Percentiles rank a stretch among this genome's conserved stretches.
Evolutionary conservation across 1,140 invertebrate genomes (phyloP).

Genomic region (Homalodisca vitripennis): DNA sequence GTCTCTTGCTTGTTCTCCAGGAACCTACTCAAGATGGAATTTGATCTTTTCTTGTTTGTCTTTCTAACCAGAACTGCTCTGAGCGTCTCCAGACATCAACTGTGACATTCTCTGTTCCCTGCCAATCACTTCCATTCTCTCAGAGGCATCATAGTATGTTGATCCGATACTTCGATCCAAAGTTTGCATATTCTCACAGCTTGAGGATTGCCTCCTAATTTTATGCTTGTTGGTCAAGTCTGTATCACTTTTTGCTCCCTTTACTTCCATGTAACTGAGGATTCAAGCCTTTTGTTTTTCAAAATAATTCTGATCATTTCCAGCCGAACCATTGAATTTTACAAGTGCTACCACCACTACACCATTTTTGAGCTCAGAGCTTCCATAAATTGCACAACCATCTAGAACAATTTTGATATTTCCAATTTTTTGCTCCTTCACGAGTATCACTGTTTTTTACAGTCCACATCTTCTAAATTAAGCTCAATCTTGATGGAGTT

Average conservation of each 20-base stretch:
- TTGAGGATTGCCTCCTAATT: slow-evolving; percentile 1
- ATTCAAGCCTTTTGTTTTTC: neutral
- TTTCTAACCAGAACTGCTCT: neutral
- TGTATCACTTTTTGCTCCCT: slow-evolving; percentile 29
- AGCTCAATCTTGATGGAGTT: slow-evolving; percentile 7
- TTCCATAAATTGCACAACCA: slow-evolving; percentile 12
- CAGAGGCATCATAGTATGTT: neutral
- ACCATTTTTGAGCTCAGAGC: neutral
- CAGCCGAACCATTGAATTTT: too few species aligned
- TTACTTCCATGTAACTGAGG: slow-evolving; percentile 8
- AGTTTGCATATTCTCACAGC: slow-evolving; percentile 21
- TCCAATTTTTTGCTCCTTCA: slow-evolving; percentile 21
- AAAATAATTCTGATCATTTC: too few species aligned
- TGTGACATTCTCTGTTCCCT: neutral
- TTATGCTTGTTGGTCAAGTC: slow-evolving; percentile 23
- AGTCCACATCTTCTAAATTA: neutral
- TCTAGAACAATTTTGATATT: neutral
- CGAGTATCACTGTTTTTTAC: neutral
- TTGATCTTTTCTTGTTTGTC: slow-evolving; percentile 16
- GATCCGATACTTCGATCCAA: neutral
- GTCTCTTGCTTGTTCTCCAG: neutral
- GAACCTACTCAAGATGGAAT: neutral
- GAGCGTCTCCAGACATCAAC: neutral
- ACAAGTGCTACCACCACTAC: too few species aligned
- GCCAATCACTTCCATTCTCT: neutral